Conservation (phyloP, 2,888 invertebrate species). For the Polydrusus cervinus region DNA sequence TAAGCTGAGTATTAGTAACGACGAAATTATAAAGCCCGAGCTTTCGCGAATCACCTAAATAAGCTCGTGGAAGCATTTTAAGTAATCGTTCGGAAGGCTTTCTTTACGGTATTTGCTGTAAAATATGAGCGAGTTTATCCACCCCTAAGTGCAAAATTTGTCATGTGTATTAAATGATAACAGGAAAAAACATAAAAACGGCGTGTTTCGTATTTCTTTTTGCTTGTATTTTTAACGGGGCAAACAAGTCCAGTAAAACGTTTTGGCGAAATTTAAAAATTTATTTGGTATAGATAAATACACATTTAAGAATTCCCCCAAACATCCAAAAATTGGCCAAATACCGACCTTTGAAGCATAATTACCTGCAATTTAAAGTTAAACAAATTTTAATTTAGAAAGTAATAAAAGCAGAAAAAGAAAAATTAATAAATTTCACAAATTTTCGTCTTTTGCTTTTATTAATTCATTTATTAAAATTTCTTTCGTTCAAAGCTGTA, state of each 20-base stretch:
- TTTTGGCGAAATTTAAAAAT: no score
- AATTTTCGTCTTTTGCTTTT: no score
- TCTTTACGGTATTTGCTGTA: slow-evolving; percentile 41
- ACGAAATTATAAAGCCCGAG: slow-evolving; percentile 36
- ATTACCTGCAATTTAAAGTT: no score
- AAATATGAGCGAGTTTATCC: slow-evolving; percentile 45
- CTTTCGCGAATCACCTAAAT: slow-evolving; percentile 41
- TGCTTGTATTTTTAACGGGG: neutral
- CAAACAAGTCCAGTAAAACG: neutral
- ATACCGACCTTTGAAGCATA: no score
- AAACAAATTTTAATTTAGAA: no score
- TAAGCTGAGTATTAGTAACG: slow-evolving; percentile 38
- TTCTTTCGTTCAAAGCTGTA: no score
- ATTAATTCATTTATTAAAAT: no score
- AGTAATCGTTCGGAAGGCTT: slow-evolving; percentile 44
- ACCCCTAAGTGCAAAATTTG: slow-evolving; percentile 49
- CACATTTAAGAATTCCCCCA: no score
- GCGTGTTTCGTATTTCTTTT: slow-evolving; percentile 15
- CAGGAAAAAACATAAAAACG: slow-evolving; percentile 31
- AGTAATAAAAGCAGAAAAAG: no score
- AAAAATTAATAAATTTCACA: no score
- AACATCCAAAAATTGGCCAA: no score
- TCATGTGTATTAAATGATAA: slow-evolving; percentile 53
- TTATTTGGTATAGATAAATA: no score
- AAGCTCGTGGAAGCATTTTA: slow-evolving; percentile 38